phyloP scores from a whole-genome alignment of 1,140 invertebrate species.

The Drosophila carrolli region DNA sequence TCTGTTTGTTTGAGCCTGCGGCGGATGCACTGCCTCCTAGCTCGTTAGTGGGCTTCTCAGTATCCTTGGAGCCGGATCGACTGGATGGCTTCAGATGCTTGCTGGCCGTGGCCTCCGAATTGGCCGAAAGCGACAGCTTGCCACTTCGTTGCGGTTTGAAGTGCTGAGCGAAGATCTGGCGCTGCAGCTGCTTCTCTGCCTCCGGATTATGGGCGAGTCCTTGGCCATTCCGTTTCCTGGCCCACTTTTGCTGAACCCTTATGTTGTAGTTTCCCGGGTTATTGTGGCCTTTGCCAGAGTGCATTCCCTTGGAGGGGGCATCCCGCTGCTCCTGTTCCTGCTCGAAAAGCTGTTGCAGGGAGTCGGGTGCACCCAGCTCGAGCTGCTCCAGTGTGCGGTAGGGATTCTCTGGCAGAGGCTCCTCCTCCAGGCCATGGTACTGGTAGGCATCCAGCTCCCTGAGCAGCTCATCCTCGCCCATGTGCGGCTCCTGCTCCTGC shows the following conservation, averaged over 20 bases:
- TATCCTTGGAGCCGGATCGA: conserved; percentile 56
- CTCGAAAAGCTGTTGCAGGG: conserved; percentile 70
- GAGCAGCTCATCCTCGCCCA: conserved; percentile 69
- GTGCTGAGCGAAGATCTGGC: conserved; percentile 75
- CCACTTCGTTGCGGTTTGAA: conserved; percentile 71
- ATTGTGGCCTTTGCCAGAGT: conserved; percentile 30
- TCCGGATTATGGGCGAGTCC: conserved; percentile 7
- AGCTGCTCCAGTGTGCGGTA: conserved; percentile 67
- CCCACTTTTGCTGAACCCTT: conserved; percentile 76
- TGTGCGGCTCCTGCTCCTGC: conserved; percentile 48
- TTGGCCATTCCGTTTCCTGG: conserved; percentile 62
- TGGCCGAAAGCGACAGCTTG: conserved; percentile 58
- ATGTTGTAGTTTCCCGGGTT: conserved; percentile 58
- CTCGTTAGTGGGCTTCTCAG: conserved; percentile 37
- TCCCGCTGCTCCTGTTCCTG: conserved; percentile 55
- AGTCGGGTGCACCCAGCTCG: conserved; percentile 53
- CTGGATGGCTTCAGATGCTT: conserved; percentile 59
- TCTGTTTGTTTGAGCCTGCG: not conserved
- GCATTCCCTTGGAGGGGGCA: conserved; percentile 36
- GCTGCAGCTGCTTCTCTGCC: conserved; percentile 58
- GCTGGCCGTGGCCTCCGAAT: conserved; percentile 68
- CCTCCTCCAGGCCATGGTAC: conserved; percentile 75
- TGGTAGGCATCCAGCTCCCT: conserved; percentile 77
- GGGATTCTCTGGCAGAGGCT: conserved; percentile 61
- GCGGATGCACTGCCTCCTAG: conserved; percentile 18